Conservation (phyloP, 2,797 vertebrate species). For the Acanthurus lineatus region DNA sequence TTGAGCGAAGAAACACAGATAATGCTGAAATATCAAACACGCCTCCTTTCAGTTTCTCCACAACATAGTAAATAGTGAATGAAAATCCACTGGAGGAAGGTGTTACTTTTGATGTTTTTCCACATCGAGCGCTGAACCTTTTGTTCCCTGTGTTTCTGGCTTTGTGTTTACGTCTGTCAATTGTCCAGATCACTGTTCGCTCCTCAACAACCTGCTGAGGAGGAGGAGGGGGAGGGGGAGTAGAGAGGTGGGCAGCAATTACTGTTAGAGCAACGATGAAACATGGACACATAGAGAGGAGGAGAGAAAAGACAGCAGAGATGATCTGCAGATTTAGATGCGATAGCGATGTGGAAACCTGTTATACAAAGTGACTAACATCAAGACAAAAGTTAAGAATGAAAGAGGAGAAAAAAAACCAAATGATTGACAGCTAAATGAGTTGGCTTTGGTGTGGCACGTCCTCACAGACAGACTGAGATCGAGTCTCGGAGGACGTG, state of each 20-base stretch:
- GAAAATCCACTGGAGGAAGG: conserved; percentile 28
- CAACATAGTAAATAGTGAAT: conserved; percentile 41
- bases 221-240: background rate
- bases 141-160: conserved; percentile 3
- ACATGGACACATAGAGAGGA: background rate
- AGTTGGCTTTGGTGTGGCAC: conserved; percentile 47
- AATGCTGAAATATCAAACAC: conserved; percentile 41
- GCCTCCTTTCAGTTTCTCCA: conserved; percentile 16
- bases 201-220: conserved; percentile 3
- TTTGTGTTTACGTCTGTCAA: conserved; percentile 18
- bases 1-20: conserved; percentile 32
- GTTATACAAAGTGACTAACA: conserved; percentile 32
- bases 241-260: background rate
- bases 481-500: conserved; percentile 50
- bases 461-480: conserved; percentile 45
- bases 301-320: conserved; percentile 19
- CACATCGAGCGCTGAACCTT: conserved; percentile 17
- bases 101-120: conserved; percentile 48
- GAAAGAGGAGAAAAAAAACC: background rate
- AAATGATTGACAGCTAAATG: conserved; percentile 60
- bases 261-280: conserved; percentile 10
- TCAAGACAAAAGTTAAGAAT: conserved; percentile 6
- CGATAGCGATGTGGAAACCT: conserved; percentile 17
- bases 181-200: conserved; percentile 18
- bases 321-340: conserved; percentile 9